phyloP scores from a whole-genome alignment of 2,113 vertebrate genomes.

The Caloenas nicobarica region DNA sequence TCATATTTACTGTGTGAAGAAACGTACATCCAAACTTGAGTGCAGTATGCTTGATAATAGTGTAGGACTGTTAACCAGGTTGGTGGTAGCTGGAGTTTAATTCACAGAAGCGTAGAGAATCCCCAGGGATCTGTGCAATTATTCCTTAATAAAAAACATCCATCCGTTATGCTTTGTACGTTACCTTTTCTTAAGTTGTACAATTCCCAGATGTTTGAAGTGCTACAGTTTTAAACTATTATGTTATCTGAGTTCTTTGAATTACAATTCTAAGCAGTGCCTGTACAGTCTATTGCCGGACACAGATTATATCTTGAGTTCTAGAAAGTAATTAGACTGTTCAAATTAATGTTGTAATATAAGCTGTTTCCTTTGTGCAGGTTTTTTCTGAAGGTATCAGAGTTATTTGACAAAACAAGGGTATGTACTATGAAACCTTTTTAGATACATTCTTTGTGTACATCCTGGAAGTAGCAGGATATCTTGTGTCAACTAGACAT shows the following conservation, averaged over 20 bases:
- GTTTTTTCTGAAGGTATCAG: slow-evolving; percentile 97
- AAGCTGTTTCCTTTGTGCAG: slow-evolving; percentile 73
- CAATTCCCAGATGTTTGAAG: not conserved
- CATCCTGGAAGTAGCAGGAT: not conserved
- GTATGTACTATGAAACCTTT: slow-evolving; percentile 76
- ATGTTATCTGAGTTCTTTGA: not conserved
- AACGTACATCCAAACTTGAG: not conserved
- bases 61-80: not conserved
- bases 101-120: not conserved
- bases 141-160: not conserved
- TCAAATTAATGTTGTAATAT: slow-evolving; percentile 7
- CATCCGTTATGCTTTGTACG: not conserved
- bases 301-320: not conserved
- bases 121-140: not conserved
- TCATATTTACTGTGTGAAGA: not conserved
- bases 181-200: not conserved
- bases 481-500: not conserved
- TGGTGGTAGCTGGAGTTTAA: not conserved
- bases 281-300: not conserved
- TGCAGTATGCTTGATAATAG: not conserved
- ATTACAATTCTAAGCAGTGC: not conserved
- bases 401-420: slow-evolving; percentile 97
- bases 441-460: not conserved
- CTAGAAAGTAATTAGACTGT: not conserved
- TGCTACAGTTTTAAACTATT: not conserved